phyloP scores from a whole-genome alignment of 2,888 invertebrate genomes.

The Crossocerus cetratus region DNA sequence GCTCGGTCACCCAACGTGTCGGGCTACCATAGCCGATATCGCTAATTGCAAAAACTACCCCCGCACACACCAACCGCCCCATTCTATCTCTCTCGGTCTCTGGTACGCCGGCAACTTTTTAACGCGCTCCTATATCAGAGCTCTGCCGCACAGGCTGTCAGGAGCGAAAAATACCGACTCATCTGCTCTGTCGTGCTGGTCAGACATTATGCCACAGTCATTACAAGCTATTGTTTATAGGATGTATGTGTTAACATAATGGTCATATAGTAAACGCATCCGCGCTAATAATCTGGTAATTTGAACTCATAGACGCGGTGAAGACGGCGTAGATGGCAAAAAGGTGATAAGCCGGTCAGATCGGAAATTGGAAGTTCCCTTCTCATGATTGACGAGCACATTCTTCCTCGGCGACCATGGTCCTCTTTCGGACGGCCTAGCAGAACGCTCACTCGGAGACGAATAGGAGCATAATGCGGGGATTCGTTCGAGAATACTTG shows the following conservation, averaged over 20 bases:
- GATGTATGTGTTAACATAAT: no score
- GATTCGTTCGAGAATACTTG: neutral
- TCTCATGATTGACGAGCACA: no score
- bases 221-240: no score
- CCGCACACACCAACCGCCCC: neutral
- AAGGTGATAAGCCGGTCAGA: no score
- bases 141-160: neutral
- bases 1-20: conserved; percentile 52
- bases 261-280: no score
- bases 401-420: no score
- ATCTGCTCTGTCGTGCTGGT: neutral
- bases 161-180: neutral
- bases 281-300: no score
- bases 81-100: conserved; percentile 34
- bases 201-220: neutral
- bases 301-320: no score
- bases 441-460: neutral
- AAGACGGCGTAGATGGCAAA: no score
- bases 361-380: no score
- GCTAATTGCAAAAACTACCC: conserved; percentile 71
- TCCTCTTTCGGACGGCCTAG: no score
- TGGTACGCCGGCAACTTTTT: conserved; percentile 40
- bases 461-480: neutral
- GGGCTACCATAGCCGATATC: conserved; percentile 67
- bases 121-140: conserved; percentile 23